Percentiles rank a stretch among this genome's conserved stretches.
phyloP scores from a whole-genome alignment of 2,888 invertebrate genomes.

The Lochmaea capreae region DNA sequence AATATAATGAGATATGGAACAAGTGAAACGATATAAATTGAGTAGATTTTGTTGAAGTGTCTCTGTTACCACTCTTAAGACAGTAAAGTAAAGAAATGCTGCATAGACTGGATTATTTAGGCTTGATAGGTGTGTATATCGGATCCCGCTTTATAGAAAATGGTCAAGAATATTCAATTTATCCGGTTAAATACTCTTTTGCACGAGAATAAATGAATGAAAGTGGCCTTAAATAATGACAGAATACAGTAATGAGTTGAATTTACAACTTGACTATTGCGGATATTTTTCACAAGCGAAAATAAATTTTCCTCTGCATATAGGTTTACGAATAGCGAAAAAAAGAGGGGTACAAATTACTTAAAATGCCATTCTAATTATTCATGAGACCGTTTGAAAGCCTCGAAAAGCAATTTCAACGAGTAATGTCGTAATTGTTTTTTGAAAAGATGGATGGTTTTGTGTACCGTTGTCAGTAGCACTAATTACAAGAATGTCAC shows the following conservation, averaged over 20 bases:
- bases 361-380: neutral
- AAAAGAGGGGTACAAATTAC: neutral
- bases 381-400: neutral
- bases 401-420: constrained; percentile 7
- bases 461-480: constrained; percentile 12
- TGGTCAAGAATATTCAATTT: too few relatives aligned
- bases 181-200: too few relatives aligned
- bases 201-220: too few relatives aligned
- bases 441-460: constrained; percentile 2
- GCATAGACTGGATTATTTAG: too few relatives aligned
- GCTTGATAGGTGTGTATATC: too few relatives aligned
- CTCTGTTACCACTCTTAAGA: too few relatives aligned
- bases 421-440: constrained; percentile 11
- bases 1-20: neutral
- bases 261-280: too few relatives aligned
- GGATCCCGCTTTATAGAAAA: too few relatives aligned
- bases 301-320: neutral
- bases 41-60: neutral
- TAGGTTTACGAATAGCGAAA: neutral
- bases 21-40: neutral
- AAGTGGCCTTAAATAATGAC: too few relatives aligned
- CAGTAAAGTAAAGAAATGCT: too few relatives aligned
- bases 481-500: constrained; percentile 20
- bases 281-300: too few relatives aligned
- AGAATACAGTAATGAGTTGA: too few relatives aligned